phyloP scores from a whole-genome alignment of 64 coral and sea anemone species.

The Orbicella faveolata region DNA sequence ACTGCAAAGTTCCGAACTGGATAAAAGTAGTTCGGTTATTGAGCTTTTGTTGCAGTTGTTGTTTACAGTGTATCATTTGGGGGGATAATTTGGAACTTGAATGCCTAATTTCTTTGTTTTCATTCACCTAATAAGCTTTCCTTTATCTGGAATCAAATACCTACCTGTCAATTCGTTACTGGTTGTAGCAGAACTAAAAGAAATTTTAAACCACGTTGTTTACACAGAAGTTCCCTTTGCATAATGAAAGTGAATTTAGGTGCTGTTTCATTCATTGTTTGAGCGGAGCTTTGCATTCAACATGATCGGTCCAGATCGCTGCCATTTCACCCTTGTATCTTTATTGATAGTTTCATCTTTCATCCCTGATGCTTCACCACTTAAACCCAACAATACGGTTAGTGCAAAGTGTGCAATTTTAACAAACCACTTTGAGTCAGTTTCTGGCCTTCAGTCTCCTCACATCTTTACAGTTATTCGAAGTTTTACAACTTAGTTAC shows the following conservation, averaged over 20 bases:
- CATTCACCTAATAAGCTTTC: neutral
- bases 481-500: too few species aligned
- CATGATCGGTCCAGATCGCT: neutral
- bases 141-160: neutral
- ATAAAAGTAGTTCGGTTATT: too few species aligned
- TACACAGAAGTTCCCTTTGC: neutral
- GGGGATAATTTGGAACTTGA: neutral
- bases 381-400: constrained; percentile 15
- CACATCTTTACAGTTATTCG: too few species aligned
- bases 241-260: neutral
- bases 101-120: neutral
- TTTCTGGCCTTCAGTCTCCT: neutral
- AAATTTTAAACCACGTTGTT: neutral
- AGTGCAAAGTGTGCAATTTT: neutral
- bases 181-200: neutral
- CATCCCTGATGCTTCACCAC: neutral
- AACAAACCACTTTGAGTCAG: neutral
- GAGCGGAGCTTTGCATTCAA: neutral
- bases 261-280: neutral
- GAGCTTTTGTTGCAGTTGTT: too few species aligned
- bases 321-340: neutral
- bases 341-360: neutral
- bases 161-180: neutral
- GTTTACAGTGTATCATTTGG: too few species aligned
- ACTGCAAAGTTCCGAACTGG: too few species aligned